Conservation (phyloP, 2,797 vertebrate species). For the Enteromius afrohamiltoni region DNA sequence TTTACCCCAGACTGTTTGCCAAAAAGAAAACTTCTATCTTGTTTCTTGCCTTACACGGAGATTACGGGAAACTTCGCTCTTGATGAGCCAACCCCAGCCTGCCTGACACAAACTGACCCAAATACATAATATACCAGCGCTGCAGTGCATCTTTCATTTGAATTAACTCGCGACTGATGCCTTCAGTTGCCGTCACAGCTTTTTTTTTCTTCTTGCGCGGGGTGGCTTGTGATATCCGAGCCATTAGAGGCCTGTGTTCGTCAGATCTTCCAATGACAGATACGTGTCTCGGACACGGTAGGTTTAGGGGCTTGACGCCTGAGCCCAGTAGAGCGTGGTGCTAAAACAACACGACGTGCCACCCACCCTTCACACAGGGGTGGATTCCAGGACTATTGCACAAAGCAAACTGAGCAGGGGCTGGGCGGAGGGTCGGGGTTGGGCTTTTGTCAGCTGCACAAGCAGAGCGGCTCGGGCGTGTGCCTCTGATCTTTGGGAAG, state of each 20-base stretch:
- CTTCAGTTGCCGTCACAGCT: constrained; percentile 13
- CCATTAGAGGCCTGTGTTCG: background rate
- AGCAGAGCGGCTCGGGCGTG: constrained; percentile 48
- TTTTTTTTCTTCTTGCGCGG: too few species aligned
- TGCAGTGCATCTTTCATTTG: constrained; percentile 47
- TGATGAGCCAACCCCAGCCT: constrained; percentile 46
- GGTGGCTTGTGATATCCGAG: constrained; percentile 20
- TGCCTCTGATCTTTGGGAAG: constrained; percentile 59
- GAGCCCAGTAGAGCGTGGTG: constrained; percentile 41
- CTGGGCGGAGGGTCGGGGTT: constrained; percentile 21
- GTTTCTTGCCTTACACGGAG: constrained; percentile 41
- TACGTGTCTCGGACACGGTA: constrained; percentile 38
- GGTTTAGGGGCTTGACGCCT: constrained; percentile 55
- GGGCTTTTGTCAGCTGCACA: constrained; percentile 60
- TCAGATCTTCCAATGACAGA: constrained; percentile 42
- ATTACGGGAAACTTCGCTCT: constrained; percentile 43
- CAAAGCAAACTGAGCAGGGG: constrained; percentile 25
- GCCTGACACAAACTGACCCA: constrained; percentile 56
- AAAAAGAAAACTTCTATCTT: constrained; percentile 28
- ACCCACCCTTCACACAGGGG: constrained; percentile 37
- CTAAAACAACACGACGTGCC: constrained; percentile 61
- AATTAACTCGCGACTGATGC: constrained; percentile 28
- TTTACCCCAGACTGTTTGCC: constrained; percentile 5
- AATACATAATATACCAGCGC: constrained; percentile 59
- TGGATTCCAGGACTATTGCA: constrained; percentile 49